Evolutionary conservation across 1,140 invertebrate species (phyloP).

Genomic region (Heterodera carotae): DNA sequence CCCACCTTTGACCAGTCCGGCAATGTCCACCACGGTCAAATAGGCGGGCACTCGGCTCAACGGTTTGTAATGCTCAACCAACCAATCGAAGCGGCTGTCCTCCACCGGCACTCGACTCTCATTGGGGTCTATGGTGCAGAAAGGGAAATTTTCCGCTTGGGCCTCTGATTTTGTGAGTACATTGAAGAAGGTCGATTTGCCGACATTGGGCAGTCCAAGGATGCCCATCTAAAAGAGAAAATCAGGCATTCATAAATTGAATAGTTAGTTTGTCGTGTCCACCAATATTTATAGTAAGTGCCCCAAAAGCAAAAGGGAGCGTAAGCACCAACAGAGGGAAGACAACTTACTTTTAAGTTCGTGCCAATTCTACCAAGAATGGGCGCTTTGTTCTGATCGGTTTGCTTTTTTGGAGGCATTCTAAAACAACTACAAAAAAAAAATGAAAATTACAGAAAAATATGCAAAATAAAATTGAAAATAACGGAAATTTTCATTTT

Average conservation of each 20-base stretch:
- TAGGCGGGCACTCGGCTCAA: conserved; percentile 79
- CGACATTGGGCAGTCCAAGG: conserved; percentile 65
- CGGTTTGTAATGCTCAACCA: conserved; percentile 91
- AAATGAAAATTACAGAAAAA: conserved; percentile 6
- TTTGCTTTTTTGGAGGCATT: conserved; percentile 89
- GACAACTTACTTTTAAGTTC: conserved; percentile 89
- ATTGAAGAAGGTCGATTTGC: conserved; percentile 98
- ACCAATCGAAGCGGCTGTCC: conserved; percentile 87
- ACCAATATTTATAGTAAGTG: too few relatives aligned
- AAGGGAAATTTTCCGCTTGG: conserved; percentile 91
- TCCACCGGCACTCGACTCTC: conserved; percentile 99
- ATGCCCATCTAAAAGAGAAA: conserved; percentile 59
- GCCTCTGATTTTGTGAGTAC: conserved; percentile 91
- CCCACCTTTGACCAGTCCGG: conserved; percentile 88
- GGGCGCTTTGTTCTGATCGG: conserved; percentile 77
- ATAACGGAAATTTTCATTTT: not conserved
- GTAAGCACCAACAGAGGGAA: conserved; percentile 91
- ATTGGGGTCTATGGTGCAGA: conserved; percentile 99
- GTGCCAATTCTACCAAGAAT: conserved; percentile 96
- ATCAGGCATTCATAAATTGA: conserved; percentile 71
- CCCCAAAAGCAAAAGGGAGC: too few relatives aligned
- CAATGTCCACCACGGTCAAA: conserved; percentile 95
- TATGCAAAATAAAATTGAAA: not conserved
- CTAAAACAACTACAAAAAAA: conserved; percentile 17
- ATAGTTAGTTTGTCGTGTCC: too few relatives aligned